These are phyloP conservation scores for Melieria omissa DNA, from an alignment of 2,888 invertebrate species.

Conservation along the genomic window DNA sequence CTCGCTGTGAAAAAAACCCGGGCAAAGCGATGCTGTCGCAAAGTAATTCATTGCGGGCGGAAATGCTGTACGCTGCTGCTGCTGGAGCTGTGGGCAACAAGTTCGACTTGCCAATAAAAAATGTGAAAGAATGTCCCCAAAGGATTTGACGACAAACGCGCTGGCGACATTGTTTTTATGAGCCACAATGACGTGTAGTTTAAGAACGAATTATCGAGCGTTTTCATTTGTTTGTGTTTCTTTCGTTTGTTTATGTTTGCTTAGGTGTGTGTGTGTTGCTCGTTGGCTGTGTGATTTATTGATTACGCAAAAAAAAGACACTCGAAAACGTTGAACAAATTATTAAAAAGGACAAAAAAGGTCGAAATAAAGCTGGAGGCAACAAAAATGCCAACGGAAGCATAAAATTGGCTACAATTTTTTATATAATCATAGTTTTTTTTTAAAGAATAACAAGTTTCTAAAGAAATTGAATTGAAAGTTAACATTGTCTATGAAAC, in stretches of 20 bases:
- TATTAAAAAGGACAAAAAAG: too few relatives aligned
- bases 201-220: conserved; percentile 24
- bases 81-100: conserved; percentile 19
- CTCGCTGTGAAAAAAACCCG: conserved; percentile 5
- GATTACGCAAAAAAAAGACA: conserved; percentile 13
- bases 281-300: conserved; percentile 29
- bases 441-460: too few relatives aligned
- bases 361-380: too few relatives aligned
- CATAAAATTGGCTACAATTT: too few relatives aligned
- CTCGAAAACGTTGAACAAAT: too few relatives aligned
- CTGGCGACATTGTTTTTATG: conserved; percentile 35
- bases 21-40: not conserved
- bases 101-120: conserved; percentile 16
- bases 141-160: conserved; percentile 9
- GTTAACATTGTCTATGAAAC: too few relatives aligned
- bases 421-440: too few relatives aligned
- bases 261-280: not conserved
- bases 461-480: too few relatives aligned
- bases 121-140: conserved; percentile 19
- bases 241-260: conserved; percentile 16
- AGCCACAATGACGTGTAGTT: conserved; percentile 32
- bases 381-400: too few relatives aligned
- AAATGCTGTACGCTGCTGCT: not conserved
- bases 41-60: conserved; percentile 4
- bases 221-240: conserved; percentile 18